Conservation (phyloP, 1,140 invertebrate genomes). For the Pomacea maculata region DNA sequence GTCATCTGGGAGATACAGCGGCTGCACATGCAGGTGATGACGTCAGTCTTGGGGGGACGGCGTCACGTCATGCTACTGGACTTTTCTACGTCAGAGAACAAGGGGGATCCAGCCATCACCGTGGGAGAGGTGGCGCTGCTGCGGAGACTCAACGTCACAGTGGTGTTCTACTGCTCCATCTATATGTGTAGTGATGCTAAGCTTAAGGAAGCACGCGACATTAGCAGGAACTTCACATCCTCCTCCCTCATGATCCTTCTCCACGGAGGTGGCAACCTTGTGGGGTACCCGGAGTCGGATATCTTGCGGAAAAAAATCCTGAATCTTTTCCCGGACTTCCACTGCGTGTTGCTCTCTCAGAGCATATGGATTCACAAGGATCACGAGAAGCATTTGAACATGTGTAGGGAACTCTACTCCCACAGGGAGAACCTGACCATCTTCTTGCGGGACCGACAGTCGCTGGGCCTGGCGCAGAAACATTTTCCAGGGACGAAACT, state of each 20-base stretch:
- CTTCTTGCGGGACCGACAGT: conserved; percentile 32
- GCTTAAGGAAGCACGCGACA: neutral
- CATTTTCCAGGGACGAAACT: conserved; percentile 17
- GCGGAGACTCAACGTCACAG: conserved; percentile 20
- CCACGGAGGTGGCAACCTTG: conserved; percentile 37
- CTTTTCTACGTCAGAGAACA: conserved; percentile 32
- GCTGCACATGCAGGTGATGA: conserved; percentile 25
- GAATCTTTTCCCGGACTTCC: conserved; percentile 20
- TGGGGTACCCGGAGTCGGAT: conserved; percentile 25
- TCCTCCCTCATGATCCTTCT: conserved; percentile 32
- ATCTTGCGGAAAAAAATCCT: conserved; percentile 9
- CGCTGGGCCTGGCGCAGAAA: conserved; percentile 21
- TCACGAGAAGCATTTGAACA: neutral
- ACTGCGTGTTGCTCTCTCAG: conserved; percentile 29
- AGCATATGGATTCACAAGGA: conserved; percentile 23
- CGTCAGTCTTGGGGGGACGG: conserved; percentile 14
- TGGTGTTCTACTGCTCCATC: conserved; percentile 35
- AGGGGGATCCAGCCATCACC: conserved; percentile 41
- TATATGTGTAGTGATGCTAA: conserved; percentile 7
- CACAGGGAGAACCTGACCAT: conserved; percentile 29
- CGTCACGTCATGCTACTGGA: conserved; percentile 36
- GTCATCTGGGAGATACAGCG: conserved; percentile 31
- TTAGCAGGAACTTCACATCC: conserved; percentile 10
- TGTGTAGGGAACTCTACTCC: conserved; percentile 16
- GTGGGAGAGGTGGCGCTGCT: conserved; percentile 35